Evolutionary conservation across 2,113 vertebrate genomes (phyloP).

Genomic region (Macrotis lagotis): DNA sequence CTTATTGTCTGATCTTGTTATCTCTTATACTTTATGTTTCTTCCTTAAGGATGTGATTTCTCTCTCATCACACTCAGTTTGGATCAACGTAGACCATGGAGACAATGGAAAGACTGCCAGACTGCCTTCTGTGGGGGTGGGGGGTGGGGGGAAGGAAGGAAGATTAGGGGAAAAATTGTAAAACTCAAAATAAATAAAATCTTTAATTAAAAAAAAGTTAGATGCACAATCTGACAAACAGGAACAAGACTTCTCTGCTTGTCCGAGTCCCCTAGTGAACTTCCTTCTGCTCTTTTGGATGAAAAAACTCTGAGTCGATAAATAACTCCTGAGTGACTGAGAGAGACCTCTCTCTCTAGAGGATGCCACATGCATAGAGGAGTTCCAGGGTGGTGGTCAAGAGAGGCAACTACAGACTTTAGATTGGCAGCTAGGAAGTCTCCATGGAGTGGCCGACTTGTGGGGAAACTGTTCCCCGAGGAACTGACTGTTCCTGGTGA

Average conservation of each 20-base stretch:
- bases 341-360: not conserved
- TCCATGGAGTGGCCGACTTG: not conserved
- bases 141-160: too few species aligned
- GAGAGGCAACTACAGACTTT: not conserved
- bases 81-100: too few species aligned
- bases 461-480: not conserved
- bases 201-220: too few species aligned
- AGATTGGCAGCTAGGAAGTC: not conserved
- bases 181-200: too few species aligned
- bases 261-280: not conserved
- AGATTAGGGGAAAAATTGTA: too few species aligned
- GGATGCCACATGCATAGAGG: not conserved
- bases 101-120: too few species aligned
- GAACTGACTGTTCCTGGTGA: not conserved
- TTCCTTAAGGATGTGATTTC: too few species aligned
- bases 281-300: not conserved
- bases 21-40: too few species aligned
- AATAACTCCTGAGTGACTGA: not conserved
- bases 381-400: not conserved
- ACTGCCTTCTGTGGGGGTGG: too few species aligned
- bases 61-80: too few species aligned
- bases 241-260: not conserved
- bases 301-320: not conserved
- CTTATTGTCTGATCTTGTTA: too few species aligned
- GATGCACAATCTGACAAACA: too few species aligned